Conservation (phyloP, 2,113 vertebrate genomes). For the Toxotes chatareus region DNA sequence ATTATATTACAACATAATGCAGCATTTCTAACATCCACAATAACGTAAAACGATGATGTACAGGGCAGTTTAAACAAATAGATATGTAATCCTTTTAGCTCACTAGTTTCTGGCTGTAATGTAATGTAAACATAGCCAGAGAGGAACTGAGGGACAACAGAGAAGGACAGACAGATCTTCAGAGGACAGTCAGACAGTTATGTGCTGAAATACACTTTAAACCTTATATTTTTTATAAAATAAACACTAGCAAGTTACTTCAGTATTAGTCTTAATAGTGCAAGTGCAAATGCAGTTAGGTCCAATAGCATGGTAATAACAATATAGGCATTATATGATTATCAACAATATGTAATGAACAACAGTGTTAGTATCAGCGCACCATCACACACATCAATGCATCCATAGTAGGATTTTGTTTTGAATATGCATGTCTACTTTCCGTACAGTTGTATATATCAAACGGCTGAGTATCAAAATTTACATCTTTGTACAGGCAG, state of each 20-base stretch:
- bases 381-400: constrained; percentile 63
- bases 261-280: constrained; percentile 70
- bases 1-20: constrained; percentile 38
- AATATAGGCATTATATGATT: constrained; percentile 62
- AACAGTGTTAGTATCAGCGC: constrained; percentile 60
- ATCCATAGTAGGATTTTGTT: constrained; percentile 65
- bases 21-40: constrained; percentile 55
- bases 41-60: constrained; percentile 48
- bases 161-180: constrained; percentile 21
- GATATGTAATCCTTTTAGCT: constrained; percentile 59
- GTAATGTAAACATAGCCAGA: constrained; percentile 79
- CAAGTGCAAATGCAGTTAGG: constrained; percentile 80
- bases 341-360: constrained; percentile 47
- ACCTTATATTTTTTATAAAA: constrained; percentile 64
- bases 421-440: constrained; percentile 44
- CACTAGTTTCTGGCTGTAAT: constrained; percentile 64
- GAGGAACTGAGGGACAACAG: constrained; percentile 46
- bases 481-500: constrained; percentile 65
- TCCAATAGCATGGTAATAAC: constrained; percentile 71
- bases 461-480: constrained; percentile 44
- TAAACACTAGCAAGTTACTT: constrained; percentile 66
- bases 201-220: constrained; percentile 53
- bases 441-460: constrained; percentile 14
- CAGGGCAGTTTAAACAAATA: constrained; percentile 59
- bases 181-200: constrained; percentile 29